These are phyloP conservation scores for Eumeta japonica DNA, from an alignment of 1,140 invertebrate genomes.

Conservation along the genomic window DNA sequence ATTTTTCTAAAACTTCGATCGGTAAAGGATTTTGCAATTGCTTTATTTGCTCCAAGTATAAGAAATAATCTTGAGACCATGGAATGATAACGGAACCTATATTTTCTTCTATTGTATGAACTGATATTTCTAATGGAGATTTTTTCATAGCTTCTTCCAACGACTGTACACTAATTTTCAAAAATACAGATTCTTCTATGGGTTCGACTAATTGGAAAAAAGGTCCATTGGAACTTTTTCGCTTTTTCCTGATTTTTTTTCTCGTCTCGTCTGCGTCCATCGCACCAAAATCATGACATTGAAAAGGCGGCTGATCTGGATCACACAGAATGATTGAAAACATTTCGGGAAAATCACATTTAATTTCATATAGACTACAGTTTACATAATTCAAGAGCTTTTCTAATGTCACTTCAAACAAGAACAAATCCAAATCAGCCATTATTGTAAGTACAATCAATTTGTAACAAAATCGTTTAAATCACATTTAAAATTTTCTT, in stretches of 20 bases:
- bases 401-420: conserved; percentile 36
- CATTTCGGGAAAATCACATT: conserved; percentile 28
- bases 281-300: too few species aligned
- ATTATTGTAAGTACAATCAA: too few species aligned
- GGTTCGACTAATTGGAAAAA: too few species aligned
- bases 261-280: conserved; percentile 17
- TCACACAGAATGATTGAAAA: conserved; percentile 29
- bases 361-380: conserved; percentile 23
- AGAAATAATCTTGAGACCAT: conserved; percentile 23
- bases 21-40: conserved; percentile 9
- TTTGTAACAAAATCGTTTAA: too few species aligned
- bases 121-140: too few species aligned
- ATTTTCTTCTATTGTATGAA: conserved; percentile 12
- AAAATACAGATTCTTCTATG: too few species aligned
- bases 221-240: conserved; percentile 5
- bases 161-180: too few species aligned
- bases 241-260: conserved; percentile 13
- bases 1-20: conserved; percentile 14
- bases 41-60: conserved; percentile 23
- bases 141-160: too few species aligned
- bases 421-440: conserved; percentile 40
- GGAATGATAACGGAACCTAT: conserved; percentile 24
- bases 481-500: too few species aligned
- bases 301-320: too few species aligned
- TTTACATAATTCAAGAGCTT: conserved; percentile 20